A percentile compares a stretch with the other conserved stretches of the same genome.
Conservation (phyloP, 2,797 vertebrate genomes). For the Malacoctenus gilli region DNA sequence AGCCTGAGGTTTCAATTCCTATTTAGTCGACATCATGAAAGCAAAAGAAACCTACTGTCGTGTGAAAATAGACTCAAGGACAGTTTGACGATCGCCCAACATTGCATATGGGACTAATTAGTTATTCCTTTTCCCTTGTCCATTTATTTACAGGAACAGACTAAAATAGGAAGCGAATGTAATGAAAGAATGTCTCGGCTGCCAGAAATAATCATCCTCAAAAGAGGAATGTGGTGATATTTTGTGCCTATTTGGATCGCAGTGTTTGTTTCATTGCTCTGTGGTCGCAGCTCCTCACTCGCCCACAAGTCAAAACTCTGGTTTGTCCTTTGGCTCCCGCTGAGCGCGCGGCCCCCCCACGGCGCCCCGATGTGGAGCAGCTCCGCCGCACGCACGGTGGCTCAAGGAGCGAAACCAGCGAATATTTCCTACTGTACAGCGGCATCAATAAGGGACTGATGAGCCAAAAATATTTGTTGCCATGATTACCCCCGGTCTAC, state of each 20-base stretch:
- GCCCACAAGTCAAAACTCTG: conserved; percentile 80
- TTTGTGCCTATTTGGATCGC: conserved; percentile 80
- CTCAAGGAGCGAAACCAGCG: background rate
- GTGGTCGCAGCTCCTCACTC: conserved; percentile 82
- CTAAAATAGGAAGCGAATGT: conserved; percentile 41
- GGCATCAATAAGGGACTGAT: conserved; percentile 35
- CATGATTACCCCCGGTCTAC: conserved; percentile 50
- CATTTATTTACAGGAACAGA: conserved; percentile 52
- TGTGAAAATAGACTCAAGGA: conserved; percentile 40
- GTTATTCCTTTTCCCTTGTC: conserved; percentile 26
- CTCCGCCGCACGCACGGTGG: conserved; percentile 77
- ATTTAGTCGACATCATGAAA: conserved; percentile 7
- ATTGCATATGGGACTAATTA: conserved; percentile 59
- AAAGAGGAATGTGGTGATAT: conserved; percentile 83
- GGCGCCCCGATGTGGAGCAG: conserved; percentile 79
- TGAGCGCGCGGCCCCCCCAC: conserved; percentile 79
- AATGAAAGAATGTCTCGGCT: conserved; percentile 81
- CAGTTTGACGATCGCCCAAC: conserved; percentile 37
- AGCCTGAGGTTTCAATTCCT: conserved; percentile 11
- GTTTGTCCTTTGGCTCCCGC: conserved; percentile 74
- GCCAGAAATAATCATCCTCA: conserved; percentile 87
- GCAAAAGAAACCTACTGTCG: conserved; percentile 10
- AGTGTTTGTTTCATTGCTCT: conserved; percentile 84
- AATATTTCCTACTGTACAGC: conserved; percentile 41
- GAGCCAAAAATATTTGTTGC: conserved; percentile 56